A percentile compares a stretch with the other conserved stretches of the same genome.
phyloP scores from a whole-genome alignment of 2,888 invertebrate genomes.

The Resseliella maxima region DNA sequence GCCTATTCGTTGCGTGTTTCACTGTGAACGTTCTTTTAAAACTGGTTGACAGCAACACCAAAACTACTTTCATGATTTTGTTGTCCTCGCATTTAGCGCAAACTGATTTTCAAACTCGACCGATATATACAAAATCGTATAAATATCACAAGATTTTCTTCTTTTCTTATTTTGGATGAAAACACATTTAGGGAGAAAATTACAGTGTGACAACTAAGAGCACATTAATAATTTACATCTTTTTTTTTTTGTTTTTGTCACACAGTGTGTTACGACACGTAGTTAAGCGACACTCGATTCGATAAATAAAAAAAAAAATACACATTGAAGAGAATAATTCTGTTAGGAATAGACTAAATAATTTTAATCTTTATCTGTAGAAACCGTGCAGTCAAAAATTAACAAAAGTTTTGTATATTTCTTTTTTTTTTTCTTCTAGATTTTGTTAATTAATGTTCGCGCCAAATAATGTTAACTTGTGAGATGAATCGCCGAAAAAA shows the following conservation, averaged over 20 bases:
- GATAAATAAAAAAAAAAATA: neutral
- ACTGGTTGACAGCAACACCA: constrained; percentile 53
- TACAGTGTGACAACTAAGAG: neutral
- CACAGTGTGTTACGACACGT: neutral
- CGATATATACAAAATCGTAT: constrained; percentile 11
- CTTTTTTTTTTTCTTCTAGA: neutral
- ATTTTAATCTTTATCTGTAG: too few species aligned
- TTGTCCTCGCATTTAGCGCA: constrained; percentile 20
- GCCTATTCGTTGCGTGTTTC: constrained; percentile 45
- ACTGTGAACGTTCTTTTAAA: constrained; percentile 31
- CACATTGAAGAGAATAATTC: neutral
- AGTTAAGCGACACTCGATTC: neutral
- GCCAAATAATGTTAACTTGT: constrained; percentile 11
- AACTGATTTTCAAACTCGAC: neutral
- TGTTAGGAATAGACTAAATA: neutral
- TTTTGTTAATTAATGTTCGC: constrained; percentile 19
- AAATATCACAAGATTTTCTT: constrained; percentile 51
- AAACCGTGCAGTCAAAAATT: neutral
- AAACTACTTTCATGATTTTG: constrained; percentile 42
- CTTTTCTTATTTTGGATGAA: constrained; percentile 1
- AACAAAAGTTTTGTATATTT: neutral
- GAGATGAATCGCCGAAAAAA: neutral
- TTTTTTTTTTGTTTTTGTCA: too few species aligned
- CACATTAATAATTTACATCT: too few species aligned
- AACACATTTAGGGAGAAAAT: constrained; percentile 2